Base-by-base conservation (phyloP, 2,888 invertebrate genomes). In the Lithophane leautieri region DNA sequence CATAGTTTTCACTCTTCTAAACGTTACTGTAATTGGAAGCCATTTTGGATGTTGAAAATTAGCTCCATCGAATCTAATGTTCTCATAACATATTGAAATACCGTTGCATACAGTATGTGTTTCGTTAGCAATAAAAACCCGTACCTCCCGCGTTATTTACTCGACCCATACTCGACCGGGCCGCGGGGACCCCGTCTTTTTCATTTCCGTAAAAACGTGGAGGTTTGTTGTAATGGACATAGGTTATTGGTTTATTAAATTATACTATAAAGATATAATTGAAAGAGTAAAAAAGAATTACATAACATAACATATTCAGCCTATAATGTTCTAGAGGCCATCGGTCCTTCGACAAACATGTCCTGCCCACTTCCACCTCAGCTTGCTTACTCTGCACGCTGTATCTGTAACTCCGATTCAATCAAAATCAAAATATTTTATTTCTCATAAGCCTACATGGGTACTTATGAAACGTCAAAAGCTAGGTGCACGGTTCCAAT, bases 191-290 rank as follows among this genome's bases (percentile, higher is more conserved):
- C 34, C 19, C 12, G 47, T 8, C 52, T 91, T 91, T 93, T 93
- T 92, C 92, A 92, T 93, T 92, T 92, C 90, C 89, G 90, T 88
- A 88, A 86, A 88, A 89, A 91, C 85, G 50, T 91, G 89, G 89
- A 90, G 90, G 90, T 89, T 91, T 88, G 83, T 86, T 81, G 78
- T 83, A 83, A 85, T 89, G 81, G 89, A 87, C 89, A 87, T 70
- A 70, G 25, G 74, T 68, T 78, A 68, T 69, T 77, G 70, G 68
- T 70, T 79, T 86, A 85, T 83, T 78, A 60, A 74, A 81, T 76
- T 70, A 40, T 9, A 50, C 22, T 50, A 3, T 50, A 50, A 9
- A 50, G 50, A 50, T 9, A 22, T 50, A 22, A 50, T 16, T 50
- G 50, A 50, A 50, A 50, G 3, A 22, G 9, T 50, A 50, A 50